A percentile compares a stretch with the other conserved stretches of the same genome.
Evolutionary conservation across 2,797 vertebrate genomes (phyloP).

Genomic region (Fringilla coelebs): DNA sequence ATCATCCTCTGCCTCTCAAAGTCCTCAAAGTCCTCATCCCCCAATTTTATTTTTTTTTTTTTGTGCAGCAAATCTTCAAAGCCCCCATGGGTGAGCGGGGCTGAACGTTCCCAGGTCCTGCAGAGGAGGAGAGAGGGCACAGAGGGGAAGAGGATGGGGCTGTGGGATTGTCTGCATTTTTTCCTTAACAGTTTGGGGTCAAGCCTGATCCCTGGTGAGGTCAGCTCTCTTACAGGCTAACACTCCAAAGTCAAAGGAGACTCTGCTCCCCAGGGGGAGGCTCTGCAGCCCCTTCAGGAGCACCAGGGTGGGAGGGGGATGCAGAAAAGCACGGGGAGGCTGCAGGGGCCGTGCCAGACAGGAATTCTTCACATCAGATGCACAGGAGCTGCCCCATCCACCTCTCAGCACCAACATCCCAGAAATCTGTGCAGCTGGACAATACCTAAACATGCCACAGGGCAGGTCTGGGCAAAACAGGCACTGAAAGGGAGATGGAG

Average conservation of each 20-base stretch:
- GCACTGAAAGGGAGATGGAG: neutral
- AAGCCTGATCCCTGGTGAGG: conserved; percentile 78
- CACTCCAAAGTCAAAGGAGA: conserved; percentile 87
- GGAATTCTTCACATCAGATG: fast-evolving
- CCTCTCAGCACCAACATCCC: neutral
- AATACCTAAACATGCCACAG: neutral
- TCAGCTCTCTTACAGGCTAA: conserved; percentile 84
- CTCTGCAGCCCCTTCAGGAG: neutral
- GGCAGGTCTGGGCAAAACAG: neutral
- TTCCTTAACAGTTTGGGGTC: conserved; percentile 87
- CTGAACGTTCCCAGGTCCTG: neutral
- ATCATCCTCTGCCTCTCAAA: neutral
- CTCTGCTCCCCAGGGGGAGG: neutral
- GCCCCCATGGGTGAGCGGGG: neutral
- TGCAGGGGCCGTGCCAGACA: fast-evolving
- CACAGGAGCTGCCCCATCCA: too few relatives aligned
- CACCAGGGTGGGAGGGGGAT: fast-evolving
- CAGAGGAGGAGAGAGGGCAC: neutral
- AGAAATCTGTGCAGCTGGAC: neutral
- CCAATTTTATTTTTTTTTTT: neutral
- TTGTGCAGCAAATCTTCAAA: neutral
- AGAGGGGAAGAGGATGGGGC: neutral
- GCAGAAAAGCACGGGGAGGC: neutral
- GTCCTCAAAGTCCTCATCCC: neutral
- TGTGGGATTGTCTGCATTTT: conserved; percentile 53